Conservation (phyloP, 1,140 invertebrate genomes). For the Metopolophium dirhodum region DNA sequence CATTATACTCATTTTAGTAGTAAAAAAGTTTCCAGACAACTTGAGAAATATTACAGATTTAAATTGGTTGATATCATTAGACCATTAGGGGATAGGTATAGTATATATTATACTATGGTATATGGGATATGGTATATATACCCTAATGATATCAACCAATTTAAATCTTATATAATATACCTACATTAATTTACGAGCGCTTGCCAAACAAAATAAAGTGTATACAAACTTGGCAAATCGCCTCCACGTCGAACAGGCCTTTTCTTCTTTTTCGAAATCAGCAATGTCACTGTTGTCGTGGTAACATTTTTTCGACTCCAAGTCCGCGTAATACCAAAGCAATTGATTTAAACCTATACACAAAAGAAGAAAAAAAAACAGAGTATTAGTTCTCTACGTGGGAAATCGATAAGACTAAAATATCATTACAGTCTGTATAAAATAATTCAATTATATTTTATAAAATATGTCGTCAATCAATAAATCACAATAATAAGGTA, state of each 20-base stretch:
- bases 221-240: constrained; percentile 79
- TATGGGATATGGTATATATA: too few relatives aligned
- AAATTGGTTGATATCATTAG: not conserved
- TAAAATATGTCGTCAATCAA: not conserved
- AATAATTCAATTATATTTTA: not conserved
- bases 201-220: not conserved
- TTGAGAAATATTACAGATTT: not conserved
- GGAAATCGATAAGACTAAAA: not conserved
- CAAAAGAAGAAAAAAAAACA: not conserved
- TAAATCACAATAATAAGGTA: not conserved
- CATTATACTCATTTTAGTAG: not conserved
- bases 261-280: constrained; percentile 79
- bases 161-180: not conserved
- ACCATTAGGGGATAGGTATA: not conserved
- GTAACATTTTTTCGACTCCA: constrained; percentile 85
- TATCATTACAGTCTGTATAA: not conserved
- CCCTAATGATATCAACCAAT: too few relatives aligned
- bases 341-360: constrained; percentile 84
- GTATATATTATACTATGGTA: too few relatives aligned
- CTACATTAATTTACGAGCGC: not conserved
- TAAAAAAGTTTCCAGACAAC: not conserved
- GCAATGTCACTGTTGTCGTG: constrained; percentile 72
- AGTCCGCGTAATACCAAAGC: constrained; percentile 93
- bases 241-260: constrained; percentile 84
- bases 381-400: not conserved